These are phyloP conservation scores for Octonoba sinensis DNA, from an alignment of 2,888 invertebrate species.

Conservation along the genomic window DNA sequence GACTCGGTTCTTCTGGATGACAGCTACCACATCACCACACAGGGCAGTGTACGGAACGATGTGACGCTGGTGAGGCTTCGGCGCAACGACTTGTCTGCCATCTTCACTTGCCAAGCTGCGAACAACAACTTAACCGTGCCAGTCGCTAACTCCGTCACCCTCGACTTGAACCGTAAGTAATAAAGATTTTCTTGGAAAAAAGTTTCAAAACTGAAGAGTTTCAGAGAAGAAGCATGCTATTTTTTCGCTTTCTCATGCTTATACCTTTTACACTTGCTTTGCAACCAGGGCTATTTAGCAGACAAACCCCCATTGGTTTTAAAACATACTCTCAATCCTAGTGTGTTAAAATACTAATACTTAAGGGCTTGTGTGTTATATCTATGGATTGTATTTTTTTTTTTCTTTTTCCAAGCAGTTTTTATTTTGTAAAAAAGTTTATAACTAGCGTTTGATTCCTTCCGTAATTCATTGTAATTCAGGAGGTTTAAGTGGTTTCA, in stretches of 20 bases:
- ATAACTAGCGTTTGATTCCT: too few relatives aligned
- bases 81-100: constrained; percentile 67
- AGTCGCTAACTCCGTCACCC: constrained; percentile 80
- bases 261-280: background rate
- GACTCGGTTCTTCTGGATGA: constrained; percentile 84
- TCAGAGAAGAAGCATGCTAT: background rate
- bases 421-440: too few relatives aligned
- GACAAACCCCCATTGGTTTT: too few relatives aligned
- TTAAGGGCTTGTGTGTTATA: too few relatives aligned
- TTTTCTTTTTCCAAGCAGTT: too few relatives aligned
- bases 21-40: constrained; percentile 78
- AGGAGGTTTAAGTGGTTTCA: too few relatives aligned
- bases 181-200: background rate
- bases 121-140: constrained; percentile 67
- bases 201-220: background rate
- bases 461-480: too few relatives aligned
- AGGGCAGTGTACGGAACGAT: constrained; percentile 78
- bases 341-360: too few relatives aligned
- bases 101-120: constrained; percentile 66
- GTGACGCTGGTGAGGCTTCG: constrained; percentile 82
- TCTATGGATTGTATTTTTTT: too few relatives aligned
- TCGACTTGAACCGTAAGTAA: constrained; percentile 88
- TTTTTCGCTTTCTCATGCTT: background rate
- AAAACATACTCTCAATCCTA: too few relatives aligned
- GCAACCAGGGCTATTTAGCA: too few relatives aligned